These are phyloP conservation scores for Pegea sp. DNA, from an alignment of 23 tunicate species.

Conservation along the genomic window DNA sequence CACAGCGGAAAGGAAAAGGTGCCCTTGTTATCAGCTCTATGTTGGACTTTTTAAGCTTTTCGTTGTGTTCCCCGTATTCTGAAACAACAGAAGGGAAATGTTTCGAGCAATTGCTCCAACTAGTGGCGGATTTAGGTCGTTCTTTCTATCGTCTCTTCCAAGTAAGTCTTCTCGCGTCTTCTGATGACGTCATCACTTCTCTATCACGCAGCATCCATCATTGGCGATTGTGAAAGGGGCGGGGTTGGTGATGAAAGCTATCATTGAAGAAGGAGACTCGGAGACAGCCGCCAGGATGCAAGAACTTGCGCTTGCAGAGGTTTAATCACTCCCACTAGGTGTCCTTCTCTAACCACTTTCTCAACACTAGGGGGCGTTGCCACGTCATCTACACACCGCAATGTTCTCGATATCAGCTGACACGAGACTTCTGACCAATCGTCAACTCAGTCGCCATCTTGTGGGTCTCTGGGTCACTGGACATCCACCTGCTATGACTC, in stretches of 20 bases:
- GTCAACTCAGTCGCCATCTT: slow-evolving; percentile 72
- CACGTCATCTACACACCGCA: slow-evolving; percentile 84
- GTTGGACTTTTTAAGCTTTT: slow-evolving; percentile 78
- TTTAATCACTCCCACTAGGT: slow-evolving; percentile 1
- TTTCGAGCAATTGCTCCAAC: slow-evolving; percentile 70
- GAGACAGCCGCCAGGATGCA: slow-evolving; percentile 90
- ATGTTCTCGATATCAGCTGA: slow-evolving; percentile 68
- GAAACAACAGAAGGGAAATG: slow-evolving; percentile 96
- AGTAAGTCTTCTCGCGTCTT: slow-evolving; percentile 9
- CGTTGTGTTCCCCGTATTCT: slow-evolving; percentile 79
- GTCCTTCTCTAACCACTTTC: neutral
- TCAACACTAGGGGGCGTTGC: slow-evolving; percentile 54
- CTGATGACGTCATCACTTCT: neutral
- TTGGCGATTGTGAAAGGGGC: slow-evolving; percentile 98
- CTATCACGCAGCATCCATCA: slow-evolving; percentile 73
- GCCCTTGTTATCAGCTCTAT: slow-evolving; percentile 79
- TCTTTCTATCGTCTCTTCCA: slow-evolving; percentile 68
- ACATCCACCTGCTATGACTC: slow-evolving; percentile 70
- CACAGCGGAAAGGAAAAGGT: slow-evolving; percentile 51
- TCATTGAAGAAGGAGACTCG: slow-evolving; percentile 85
- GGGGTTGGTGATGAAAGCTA: slow-evolving; percentile 95
- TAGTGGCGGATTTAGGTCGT: slow-evolving; percentile 86
- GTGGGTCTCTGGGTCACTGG: slow-evolving; percentile 89
- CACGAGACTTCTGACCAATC: slow-evolving; percentile 52
- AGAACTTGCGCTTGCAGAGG: slow-evolving; percentile 85